Percentiles rank a stretch among this genome's conserved stretches.
These are phyloP conservation scores for Phalacrocorax pelagicus DNA, from an alignment of 2,113 vertebrate species.

Conservation along the genomic window DNA sequence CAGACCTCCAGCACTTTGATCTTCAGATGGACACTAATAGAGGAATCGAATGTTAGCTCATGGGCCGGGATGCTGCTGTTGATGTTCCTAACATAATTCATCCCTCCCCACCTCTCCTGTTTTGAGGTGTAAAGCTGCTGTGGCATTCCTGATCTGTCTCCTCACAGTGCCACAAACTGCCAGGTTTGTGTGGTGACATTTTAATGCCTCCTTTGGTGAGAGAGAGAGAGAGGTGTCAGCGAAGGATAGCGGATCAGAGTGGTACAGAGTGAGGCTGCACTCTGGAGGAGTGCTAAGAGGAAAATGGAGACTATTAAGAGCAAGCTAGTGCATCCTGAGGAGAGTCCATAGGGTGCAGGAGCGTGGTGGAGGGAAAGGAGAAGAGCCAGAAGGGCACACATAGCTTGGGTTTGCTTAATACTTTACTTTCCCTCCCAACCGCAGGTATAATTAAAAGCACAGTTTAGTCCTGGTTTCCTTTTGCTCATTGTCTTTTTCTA, in stretches of 20 bases:
- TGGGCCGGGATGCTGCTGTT: neutral
- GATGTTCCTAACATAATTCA: neutral
- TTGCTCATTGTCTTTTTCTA: conserved; percentile 15
- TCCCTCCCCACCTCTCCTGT: accelerated
- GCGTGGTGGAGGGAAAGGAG: neutral
- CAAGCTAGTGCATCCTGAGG: neutral
- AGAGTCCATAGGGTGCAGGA: neutral
- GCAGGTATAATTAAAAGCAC: conserved; percentile 46
- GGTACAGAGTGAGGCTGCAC: neutral
- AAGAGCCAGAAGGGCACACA: neutral
- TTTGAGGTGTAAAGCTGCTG: neutral
- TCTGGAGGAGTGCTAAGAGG: neutral
- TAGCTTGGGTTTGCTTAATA: neutral
- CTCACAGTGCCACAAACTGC: neutral
- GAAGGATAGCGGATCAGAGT: neutral
- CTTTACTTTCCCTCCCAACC: neutral
- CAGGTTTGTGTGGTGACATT: accelerated
- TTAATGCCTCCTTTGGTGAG: neutral
- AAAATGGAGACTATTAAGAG: neutral
- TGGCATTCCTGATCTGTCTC: neutral
- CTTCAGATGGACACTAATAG: neutral
- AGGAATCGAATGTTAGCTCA: neutral
- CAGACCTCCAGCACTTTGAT: neutral
- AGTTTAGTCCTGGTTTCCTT: neutral
- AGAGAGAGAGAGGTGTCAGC: neutral